A percentile compares a stretch with the other conserved stretches of the same genome.
phyloP scores from a whole-genome alignment of 1,140 invertebrate species.

The Manduca sexta region DNA sequence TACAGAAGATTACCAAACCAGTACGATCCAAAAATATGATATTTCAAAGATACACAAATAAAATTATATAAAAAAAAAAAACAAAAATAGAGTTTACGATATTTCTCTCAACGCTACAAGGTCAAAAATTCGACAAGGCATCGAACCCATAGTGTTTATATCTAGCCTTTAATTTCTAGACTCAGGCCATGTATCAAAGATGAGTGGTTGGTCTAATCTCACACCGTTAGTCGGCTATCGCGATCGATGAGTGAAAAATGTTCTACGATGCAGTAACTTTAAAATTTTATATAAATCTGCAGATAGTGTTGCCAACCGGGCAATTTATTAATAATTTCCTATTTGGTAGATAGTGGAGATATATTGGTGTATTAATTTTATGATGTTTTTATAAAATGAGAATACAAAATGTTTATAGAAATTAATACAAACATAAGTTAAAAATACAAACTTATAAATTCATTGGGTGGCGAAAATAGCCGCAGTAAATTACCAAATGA shows the following conservation, averaged over 20 bases:
- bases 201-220: conserved; percentile 3
- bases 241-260: conserved; percentile 20
- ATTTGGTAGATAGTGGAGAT: not conserved
- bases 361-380: not conserved
- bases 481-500: not conserved
- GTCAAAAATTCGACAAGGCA: no score
- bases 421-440: not conserved
- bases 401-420: no score
- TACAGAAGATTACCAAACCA: no score
- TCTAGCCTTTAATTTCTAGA: not conserved
- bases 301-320: conserved; percentile 1
- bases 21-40: no score
- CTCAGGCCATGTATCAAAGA: conserved; percentile 13
- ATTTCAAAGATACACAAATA: no score
- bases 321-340: no score
- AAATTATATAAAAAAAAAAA: no score
- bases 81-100: no score
- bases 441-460: not conserved
- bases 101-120: no score
- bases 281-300: conserved; percentile 13
- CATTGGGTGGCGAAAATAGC: not conserved
- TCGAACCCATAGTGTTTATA: no score
- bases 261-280: conserved; percentile 5
- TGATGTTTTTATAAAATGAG: no score
- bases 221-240: conserved; percentile 3